A percentile compares a stretch with the other conserved stretches of the same genome.
Evolutionary conservation across 1,140 invertebrate genomes (phyloP).

Genomic region (Centruroides vittatus): DNA sequence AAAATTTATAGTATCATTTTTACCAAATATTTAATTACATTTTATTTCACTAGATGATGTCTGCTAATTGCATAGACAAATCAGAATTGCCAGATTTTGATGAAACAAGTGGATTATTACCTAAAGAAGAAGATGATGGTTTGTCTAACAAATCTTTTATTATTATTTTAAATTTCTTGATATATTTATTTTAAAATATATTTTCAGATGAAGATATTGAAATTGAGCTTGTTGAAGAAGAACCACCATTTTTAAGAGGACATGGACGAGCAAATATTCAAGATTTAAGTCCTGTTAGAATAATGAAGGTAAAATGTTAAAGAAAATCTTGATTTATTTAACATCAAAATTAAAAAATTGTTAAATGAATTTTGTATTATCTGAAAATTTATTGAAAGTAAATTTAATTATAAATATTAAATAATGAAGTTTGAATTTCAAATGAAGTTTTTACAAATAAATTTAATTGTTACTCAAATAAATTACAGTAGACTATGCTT

Average conservation of each 20-base stretch:
- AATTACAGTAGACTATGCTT: too few species aligned
- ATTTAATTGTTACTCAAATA: too few species aligned
- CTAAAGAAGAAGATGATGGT: slow-evolving; percentile 73
- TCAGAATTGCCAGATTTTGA: slow-evolving; percentile 85
- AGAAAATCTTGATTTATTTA: too few species aligned
- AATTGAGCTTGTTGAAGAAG: slow-evolving; percentile 97
- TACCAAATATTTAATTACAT: too few species aligned
- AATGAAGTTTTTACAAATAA: too few species aligned
- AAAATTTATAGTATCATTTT: too few species aligned
- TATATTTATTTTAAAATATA: slow-evolving; percentile 3
- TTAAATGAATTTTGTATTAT: too few species aligned
- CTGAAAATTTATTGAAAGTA: too few species aligned
- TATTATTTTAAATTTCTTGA: too few species aligned
- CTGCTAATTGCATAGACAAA: slow-evolving; percentile 67
- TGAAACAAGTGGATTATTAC: slow-evolving; percentile 61
- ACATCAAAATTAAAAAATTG: too few species aligned
- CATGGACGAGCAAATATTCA: slow-evolving; percentile 66
- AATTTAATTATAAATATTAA: too few species aligned
- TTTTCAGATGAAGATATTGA: slow-evolving; percentile 87
- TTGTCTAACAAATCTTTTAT: not conserved
- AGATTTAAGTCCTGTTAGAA: slow-evolving; percentile 86
- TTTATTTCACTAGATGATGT: slow-evolving; percentile 48
- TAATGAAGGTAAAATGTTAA: slow-evolving; percentile 56
- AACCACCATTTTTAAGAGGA: slow-evolving; percentile 83
- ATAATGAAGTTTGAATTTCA: too few species aligned